Evolutionary conservation across 2,113 vertebrate species (phyloP), one percentile per base, ranked within the genome.

Genomic region (Scopus umbretta): DNA sequence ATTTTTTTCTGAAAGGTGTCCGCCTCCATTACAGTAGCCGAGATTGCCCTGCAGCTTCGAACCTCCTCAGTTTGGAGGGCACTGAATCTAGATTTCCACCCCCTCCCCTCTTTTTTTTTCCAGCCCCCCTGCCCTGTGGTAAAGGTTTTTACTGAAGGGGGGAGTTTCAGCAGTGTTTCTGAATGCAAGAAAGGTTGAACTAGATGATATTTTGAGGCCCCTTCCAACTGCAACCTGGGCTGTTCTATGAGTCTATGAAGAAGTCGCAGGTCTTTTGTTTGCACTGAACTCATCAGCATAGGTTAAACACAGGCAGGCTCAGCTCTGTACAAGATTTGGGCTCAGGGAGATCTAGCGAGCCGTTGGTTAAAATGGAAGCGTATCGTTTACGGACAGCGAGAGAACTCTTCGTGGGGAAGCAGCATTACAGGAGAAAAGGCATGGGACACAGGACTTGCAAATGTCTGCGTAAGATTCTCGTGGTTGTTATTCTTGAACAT

Each of bases 81-180:
- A 40, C 15, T 22, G 38, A 80, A 50, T 30, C 14, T 49, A n/a
- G n/a, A n/a, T n/a, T n/a, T n/a, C n/a, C n/a, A n/a, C n/a, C n/a
- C n/a, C n/a, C n/a, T n/a, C n/a, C n/a, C n/a, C n/a, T n/a, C n/a
- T n/a, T n/a, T n/a, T n/a, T n/a, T n/a, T n/a, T n/a, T n/a, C n/a
- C n/a, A n/a, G n/a, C n/a, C n/a, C n/a, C 6, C 10, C 9, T 21
- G 2, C 9, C 16, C 1, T 4, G 1, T 8, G 7, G 8, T 59
- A 67, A 61, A 19, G 32, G 8, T 67, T 82, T 16, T 56, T 82
- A 34, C 36, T 75, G 19, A n/a, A 36, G 50, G 50, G 45, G 10
- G 26, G 49, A 74, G 25, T 58, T 52, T 36, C 21, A 36, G 50
- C 21, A 13, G 8, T 29, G 34, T 40, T 79, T 68, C 29, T 56